Base-by-base conservation (phyloP, 2,888 invertebrate species). In the Drosophila sordidula region DNA sequence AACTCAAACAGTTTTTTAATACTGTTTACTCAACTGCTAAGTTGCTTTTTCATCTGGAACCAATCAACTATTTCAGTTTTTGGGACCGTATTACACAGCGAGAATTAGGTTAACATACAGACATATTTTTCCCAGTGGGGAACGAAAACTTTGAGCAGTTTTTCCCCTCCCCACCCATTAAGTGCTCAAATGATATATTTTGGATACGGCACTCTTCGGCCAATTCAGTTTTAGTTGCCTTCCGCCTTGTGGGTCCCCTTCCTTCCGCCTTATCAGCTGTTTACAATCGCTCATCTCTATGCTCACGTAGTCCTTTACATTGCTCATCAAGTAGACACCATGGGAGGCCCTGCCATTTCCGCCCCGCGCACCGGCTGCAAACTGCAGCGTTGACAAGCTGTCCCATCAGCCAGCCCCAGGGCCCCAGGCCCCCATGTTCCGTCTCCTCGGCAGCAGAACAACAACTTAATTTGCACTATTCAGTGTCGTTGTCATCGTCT, bases 381-480 rank as follows among this genome's bases (percentile, higher is more conserved):
- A 66, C 64, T 86, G 82, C 87, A 86, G 50, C 71, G 77, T 76
- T 86, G 84, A 86, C 84, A 83, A 80, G 79, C 74, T 77, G 66
- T 79, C 57, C 62, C 63, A 63, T 71, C 71, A 76, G 59, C 76
- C 46, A 59, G 47, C 41, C 34, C 42, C 32, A 25, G 6, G 8
- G 6, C 22, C 26, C 22, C 11, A n/a, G 8, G 11, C 8, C 29
- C 11, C 39, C 14, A 0, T 16, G 2, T 16, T 16, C 16, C 1
- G 1, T 9, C 4, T 14, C 14, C 25, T 14, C 32, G 11, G 29
- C 45, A 22, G 44, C 41, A 41, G 29, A 46, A 70, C 73, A 71
- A 83, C 84, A 86, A 86, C 87, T 79, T 83, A 83, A 83, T 83
- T 83, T 86, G 79, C 87, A 78, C 87, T 86, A 83, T 76, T 83